phyloP scores from a whole-genome alignment of 2,888 invertebrate genomes.

The Criorhina ranunculi region DNA sequence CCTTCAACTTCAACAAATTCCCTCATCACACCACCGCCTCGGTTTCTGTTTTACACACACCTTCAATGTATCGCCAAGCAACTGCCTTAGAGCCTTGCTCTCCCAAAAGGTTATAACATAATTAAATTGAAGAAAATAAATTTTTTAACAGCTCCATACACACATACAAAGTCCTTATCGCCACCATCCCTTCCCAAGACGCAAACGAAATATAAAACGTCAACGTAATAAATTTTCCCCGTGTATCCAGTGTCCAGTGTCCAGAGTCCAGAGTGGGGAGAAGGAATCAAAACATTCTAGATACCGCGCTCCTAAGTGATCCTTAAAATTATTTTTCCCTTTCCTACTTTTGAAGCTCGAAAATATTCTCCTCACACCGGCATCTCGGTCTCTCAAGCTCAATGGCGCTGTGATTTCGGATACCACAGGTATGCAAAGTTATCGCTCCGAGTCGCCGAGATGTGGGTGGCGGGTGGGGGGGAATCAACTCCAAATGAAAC shows the following conservation, averaged over 20 bases:
- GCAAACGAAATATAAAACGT: conserved; percentile 34
- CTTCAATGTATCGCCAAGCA: not conserved
- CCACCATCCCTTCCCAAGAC: not conserved
- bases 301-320: conserved; percentile 69
- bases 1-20: conserved; percentile 42
- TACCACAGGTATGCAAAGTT: conserved; percentile 71
- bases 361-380: no score
- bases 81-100: conserved; percentile 5
- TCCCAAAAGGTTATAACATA: conserved; percentile 59
- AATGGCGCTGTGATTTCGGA: conserved; percentile 63
- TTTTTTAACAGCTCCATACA: conserved; percentile 59
- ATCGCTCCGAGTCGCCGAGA: conserved; percentile 32
- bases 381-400: conserved; percentile 13
- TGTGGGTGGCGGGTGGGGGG: conserved; percentile 30
- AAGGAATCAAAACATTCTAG: conserved; percentile 46
- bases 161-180: conserved; percentile 40
- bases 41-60: conserved; percentile 38
- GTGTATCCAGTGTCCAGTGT: no score
- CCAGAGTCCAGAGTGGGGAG: not conserved
- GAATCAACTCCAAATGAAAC: conserved; percentile 70
- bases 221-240: conserved; percentile 64
- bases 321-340: conserved; percentile 57
- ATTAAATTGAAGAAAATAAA: conserved; percentile 54
- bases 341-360: conserved; percentile 42
- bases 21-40: conserved; percentile 36